These are phyloP conservation scores for Polyergus mexicanus DNA, from an alignment of 1,140 invertebrate species.

Conservation along the genomic window DNA sequence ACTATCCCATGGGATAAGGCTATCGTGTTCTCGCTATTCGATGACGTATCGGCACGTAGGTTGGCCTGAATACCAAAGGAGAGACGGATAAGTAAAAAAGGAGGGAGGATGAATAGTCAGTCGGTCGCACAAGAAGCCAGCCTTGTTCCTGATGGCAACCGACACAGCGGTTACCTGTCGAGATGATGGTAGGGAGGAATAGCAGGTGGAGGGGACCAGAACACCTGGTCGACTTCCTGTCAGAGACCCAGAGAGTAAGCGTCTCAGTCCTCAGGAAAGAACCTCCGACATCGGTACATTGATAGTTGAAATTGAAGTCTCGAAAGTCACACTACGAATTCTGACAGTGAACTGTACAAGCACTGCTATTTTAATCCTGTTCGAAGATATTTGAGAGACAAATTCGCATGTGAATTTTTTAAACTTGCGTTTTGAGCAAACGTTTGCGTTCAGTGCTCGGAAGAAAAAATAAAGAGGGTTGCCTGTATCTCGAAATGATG, in stretches of 20 bases:
- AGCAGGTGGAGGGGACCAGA: conserved; percentile 71
- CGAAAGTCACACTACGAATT: conserved; percentile 30
- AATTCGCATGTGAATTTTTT: neutral
- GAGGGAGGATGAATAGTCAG: conserved; percentile 67
- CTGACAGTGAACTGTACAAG: conserved; percentile 4
- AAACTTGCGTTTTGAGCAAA: neutral
- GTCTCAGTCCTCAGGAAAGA: conserved; percentile 80
- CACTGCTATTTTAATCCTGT: conserved; percentile 18
- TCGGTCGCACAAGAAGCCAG: conserved; percentile 66
- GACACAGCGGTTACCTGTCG: conserved; percentile 68
- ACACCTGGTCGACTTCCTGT: conserved; percentile 83
- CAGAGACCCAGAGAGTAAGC: conserved; percentile 75
- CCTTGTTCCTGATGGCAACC: conserved; percentile 75
- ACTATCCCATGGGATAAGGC: neutral
- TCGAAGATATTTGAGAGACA: neutral
- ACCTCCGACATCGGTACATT: conserved; percentile 64
- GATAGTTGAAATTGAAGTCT: conserved; percentile 21
- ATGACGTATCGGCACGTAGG: conserved; percentile 43
- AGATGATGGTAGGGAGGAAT: conserved; percentile 66
- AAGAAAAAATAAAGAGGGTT: neutral
- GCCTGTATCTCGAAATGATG: conserved; percentile 58
- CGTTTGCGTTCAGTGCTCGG: conserved; percentile 35
- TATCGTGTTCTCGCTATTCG: conserved; percentile 21
- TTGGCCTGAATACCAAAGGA: conserved; percentile 74
- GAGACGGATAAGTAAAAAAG: conserved; percentile 39